These are phyloP conservation scores for Thryonomys swinderianus DNA, from an alignment of 2,113 vertebrate species.

Conservation along the genomic window DNA sequence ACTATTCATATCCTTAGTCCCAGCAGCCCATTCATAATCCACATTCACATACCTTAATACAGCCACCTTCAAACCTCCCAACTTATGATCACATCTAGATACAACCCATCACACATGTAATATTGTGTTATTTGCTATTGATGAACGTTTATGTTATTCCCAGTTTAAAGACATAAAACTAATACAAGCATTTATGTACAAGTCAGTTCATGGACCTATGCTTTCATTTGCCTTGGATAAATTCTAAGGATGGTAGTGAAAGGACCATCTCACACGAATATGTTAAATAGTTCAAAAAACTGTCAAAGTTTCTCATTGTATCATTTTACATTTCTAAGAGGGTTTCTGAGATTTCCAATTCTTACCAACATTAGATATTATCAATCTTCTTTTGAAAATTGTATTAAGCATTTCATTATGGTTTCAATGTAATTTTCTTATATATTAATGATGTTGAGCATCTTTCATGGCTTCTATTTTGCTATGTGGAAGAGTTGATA, in stretches of 20 bases:
- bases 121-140: neutral
- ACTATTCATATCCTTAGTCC: neutral
- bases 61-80: neutral
- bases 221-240: neutral
- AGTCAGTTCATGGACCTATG: neutral
- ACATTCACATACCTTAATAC: neutral
- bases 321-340: neutral
- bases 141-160: neutral
- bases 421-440: neutral
- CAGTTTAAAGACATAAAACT: neutral
- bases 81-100: neutral
- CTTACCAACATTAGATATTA: neutral
- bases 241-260: neutral
- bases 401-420: neutral
- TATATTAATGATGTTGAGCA: neutral
- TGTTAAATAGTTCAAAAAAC: neutral
- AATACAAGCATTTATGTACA: neutral
- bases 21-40: neutral
- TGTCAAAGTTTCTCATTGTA: neutral
- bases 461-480: neutral
- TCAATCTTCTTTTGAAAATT: neutral
- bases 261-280: neutral
- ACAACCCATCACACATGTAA: neutral
- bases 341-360: neutral
- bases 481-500: neutral